phyloP scores from a whole-genome alignment of 1,140 invertebrate genomes.

The Dendroctonus valens region DNA sequence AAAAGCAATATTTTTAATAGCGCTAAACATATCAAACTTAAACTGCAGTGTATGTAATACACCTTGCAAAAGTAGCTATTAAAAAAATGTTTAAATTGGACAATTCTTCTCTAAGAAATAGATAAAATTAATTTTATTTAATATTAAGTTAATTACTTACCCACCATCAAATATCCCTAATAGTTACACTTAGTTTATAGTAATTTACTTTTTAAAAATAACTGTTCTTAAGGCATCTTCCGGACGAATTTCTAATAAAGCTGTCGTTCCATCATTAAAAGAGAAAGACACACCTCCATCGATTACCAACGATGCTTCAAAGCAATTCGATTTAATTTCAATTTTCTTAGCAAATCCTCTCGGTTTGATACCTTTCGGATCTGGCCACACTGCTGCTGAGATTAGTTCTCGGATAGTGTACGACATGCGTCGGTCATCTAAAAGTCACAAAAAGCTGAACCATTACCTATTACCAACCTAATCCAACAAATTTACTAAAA shows the following conservation, averaged over 20 bases:
- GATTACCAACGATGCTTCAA: slow-evolving; percentile 92
- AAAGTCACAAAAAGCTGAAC: slow-evolving; percentile 40
- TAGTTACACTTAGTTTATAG: too few species aligned
- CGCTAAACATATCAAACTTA: too few species aligned
- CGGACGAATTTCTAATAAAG: slow-evolving; percentile 76
- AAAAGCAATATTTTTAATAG: too few species aligned
- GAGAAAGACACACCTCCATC: slow-evolving; percentile 93
- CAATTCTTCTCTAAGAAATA: too few species aligned
- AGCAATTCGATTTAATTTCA: slow-evolving; percentile 84
- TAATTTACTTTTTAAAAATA: slow-evolving; percentile 55
- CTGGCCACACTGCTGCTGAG: slow-evolving; percentile 71
- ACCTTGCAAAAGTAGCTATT: too few species aligned
- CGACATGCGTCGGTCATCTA: slow-evolving; percentile 72
- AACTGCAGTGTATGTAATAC: too few species aligned
- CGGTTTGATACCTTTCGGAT: slow-evolving; percentile 65
- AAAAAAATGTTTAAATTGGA: too few species aligned
- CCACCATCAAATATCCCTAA: too few species aligned
- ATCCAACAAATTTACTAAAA: too few species aligned
- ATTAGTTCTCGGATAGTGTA: slow-evolving; percentile 94
- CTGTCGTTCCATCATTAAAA: slow-evolving; percentile 93
- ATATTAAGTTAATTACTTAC: too few species aligned
- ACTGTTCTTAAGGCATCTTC: slow-evolving; percentile 89
- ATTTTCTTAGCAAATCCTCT: slow-evolving; percentile 70
- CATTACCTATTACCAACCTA: too few species aligned
- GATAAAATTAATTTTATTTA: too few species aligned